Base-by-base conservation (phyloP, 2,113 vertebrate species). In the Dascyllus trimaculatus region DNA sequence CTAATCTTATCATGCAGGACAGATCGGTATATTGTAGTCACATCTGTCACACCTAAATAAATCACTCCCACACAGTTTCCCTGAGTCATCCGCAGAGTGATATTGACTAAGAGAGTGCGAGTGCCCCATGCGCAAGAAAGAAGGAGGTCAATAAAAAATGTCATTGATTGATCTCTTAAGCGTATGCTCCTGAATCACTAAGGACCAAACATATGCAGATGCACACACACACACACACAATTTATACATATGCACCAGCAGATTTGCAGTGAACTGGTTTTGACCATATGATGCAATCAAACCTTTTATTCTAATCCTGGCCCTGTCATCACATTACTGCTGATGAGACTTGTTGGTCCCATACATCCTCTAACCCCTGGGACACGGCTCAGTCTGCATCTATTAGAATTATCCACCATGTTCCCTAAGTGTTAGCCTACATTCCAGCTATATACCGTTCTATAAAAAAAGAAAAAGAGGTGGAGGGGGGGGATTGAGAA, bases 21-120 rank as follows among this genome's bases (percentile, higher is more conserved):
- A 78, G 82, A 88, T 83, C 58, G n/a, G 57, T 69, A 52, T 71
- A 68, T 73, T 68, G 85, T 45, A 51, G 77, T 81, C 88, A 76
- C 92, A 93, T 91, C 91, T 93, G 87, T 89, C 87, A 73, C 74
- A 80, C 80, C 89, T 77, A 82, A 79, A 91, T 89, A 75, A 89
- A 86, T 86, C 86, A 82, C 87, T 74, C 84, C 65, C 82, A 82
- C 88, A 67, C 71, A 21, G 43, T 90, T 89, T 91, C 78, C 79
- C 88, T 91, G 89, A 89, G 89, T 90, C 91, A 90, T 85, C 67
- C 17, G 13, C 63, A 68, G 71, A 78, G 73, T 32, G 60, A 71
- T 84, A 76, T 80, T 38, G 83, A 84, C 70, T 51, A 1, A 4
- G 56, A 65, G 63, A 56, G 78, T 66, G 46, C 2, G 52, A 51